Evolutionary conservation across 1,140 invertebrate genomes (phyloP).

Genomic region (Drosophila prosaltans): DNA sequence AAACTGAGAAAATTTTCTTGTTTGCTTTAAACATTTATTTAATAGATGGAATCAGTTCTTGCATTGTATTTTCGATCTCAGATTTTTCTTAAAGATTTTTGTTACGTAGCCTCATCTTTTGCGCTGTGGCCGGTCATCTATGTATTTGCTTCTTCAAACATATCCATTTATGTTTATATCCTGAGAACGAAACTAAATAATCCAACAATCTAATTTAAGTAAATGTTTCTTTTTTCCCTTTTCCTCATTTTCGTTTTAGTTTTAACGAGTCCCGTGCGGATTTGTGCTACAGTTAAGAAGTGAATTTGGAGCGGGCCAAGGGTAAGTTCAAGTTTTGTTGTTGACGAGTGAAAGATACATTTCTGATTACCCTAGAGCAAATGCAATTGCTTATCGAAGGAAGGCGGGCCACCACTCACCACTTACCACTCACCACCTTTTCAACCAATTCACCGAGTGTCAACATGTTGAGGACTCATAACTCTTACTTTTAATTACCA

Average conservation of each 20-base stretch:
- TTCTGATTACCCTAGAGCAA: conserved; percentile 62
- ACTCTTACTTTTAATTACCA: conserved; percentile 68
- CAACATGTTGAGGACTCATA: conserved; percentile 21
- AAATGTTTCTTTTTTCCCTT: conserved; percentile 50
- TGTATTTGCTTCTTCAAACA: background rate
- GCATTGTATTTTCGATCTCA: too few species aligned
- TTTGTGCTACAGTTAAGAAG: conserved; percentile 4
- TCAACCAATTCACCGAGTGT: background rate
- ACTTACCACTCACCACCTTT: conserved; percentile 9
- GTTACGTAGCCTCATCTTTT: too few species aligned
- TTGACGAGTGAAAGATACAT: conserved; percentile 53
- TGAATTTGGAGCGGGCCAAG: conserved; percentile 25
- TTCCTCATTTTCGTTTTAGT: conserved; percentile 59
- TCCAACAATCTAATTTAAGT: conserved; percentile 66
- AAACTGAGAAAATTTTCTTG: background rate
- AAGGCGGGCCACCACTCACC: conserved; percentile 8
- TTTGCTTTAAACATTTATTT: background rate
- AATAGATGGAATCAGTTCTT: too few species aligned
- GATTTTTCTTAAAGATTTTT: too few species aligned
- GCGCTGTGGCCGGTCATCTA: background rate
- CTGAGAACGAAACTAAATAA: conserved; percentile 1
- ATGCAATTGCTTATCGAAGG: conserved; percentile 49
- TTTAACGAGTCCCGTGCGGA: conserved; percentile 71
- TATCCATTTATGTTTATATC: conserved; percentile 7
- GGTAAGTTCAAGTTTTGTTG: conserved; percentile 55